Evolutionary conservation across 2,113 vertebrate species (phyloP), one percentile per base, ranked within the genome.

Genomic region (Petroica traversi): DNA sequence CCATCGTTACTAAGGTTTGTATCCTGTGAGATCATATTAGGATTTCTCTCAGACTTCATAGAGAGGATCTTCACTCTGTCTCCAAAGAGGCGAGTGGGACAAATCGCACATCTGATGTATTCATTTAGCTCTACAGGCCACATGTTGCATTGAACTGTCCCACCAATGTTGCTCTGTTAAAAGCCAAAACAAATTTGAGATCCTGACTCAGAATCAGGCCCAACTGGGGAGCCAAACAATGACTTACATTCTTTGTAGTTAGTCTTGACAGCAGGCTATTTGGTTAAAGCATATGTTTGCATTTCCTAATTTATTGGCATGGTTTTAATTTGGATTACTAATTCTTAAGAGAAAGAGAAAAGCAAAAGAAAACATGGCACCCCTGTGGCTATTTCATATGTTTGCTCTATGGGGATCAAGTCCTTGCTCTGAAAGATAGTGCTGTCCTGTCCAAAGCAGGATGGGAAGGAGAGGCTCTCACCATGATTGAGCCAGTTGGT

Each of bases 251-350:
- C 85, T 82, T 88, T 57, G 52, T 85, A 90, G 90, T 89, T 79
- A 72, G 33, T 52, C 66, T 89, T 79, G 88, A 92, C 66, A 92
- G 58, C n/a, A 48, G 85, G 48, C 77, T 82, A 43, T 81, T 95
- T 88, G 74, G n/a, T 87, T 82, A 75, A 89, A 92, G 52, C 89
- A 89, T 89, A 77, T 87, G 87, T 93, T 97, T 92, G 68, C 76
- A 62, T 95, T 96, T 97, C 68, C 84, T 92, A 86, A 95, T 96
- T 95, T 77, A 91, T 84, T 95, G 80, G 46, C 55, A 49, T 91
- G 72, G 54, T 94, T 92, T 95, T 92, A 84, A 62, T 94, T 95
- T 72, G 58, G 15, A 64, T 90, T 75, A 89, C 55, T 91, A 64
- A 72, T 73, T 82, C 85, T 92, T 91, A 68, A 85, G 62, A 86